Percentiles rank a stretch among this genome's conserved stretches.
Conservation (phyloP, 2,888 invertebrate species). For the Leptinotarsa haldemani region DNA sequence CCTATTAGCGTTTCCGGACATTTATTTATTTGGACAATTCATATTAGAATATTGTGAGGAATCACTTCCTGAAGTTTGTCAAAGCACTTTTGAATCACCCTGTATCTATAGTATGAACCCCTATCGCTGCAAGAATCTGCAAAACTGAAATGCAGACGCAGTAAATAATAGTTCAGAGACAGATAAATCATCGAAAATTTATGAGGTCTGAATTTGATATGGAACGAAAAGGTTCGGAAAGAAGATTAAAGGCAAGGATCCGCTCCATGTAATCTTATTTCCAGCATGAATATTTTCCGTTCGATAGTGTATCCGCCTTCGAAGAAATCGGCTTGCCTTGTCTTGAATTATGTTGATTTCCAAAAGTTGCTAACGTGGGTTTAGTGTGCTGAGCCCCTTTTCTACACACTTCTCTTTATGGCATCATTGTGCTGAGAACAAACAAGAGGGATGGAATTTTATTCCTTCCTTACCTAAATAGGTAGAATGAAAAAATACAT, state of each 20-base stretch:
- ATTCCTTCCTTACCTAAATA: too few species aligned
- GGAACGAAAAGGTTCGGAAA: conserved; percentile 20
- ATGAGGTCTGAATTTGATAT: conserved; percentile 24
- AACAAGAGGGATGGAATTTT: neutral
- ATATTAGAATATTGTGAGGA: too few species aligned
- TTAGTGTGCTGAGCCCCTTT: conserved; percentile 3
- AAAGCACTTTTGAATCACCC: too few species aligned
- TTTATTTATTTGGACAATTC: too few species aligned
- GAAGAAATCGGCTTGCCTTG: conserved; percentile 9
- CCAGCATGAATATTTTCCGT: conserved; percentile 28
- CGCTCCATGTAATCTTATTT: conserved; percentile 22
- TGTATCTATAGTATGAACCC: too few species aligned
- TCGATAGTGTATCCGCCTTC: conserved; percentile 15
- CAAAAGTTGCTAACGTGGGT: conserved; percentile 14
- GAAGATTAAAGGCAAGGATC: conserved; percentile 26
- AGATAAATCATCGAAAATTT: conserved; percentile 24
- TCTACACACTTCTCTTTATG: conserved; percentile 15
- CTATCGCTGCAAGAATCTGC: neutral
- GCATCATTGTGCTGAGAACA: neutral
- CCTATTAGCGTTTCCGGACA: too few species aligned
- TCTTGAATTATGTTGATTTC: conserved; percentile 17
- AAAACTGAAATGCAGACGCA: neutral
- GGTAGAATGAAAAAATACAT: too few species aligned
- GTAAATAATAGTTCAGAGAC: conserved; percentile 23
- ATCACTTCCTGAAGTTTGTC: too few species aligned